Percentiles rank a stretch among this genome's conserved stretches.
phyloP scores from a whole-genome alignment of 2,113 vertebrate genomes.

The Lates calcarifer region DNA sequence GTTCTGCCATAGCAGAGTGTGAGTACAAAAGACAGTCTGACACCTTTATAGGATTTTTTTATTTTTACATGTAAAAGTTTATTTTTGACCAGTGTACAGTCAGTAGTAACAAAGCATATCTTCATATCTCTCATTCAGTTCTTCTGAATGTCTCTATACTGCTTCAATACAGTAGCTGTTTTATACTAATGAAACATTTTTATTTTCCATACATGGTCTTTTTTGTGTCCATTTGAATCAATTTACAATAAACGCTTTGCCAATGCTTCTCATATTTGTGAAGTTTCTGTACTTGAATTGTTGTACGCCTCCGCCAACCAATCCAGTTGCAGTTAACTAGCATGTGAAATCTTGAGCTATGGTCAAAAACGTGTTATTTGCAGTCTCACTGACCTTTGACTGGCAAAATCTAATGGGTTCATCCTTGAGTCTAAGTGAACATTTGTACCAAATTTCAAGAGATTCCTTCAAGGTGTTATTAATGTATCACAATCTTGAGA shows the following conservation, averaged over 20 bases:
- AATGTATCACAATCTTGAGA: too few relatives aligned
- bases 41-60: slow-evolving; percentile 3
- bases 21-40: neutral
- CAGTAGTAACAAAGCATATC: slow-evolving; percentile 13
- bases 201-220: slow-evolving; percentile 73
- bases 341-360: too few relatives aligned
- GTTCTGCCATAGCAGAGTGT: slow-evolving; percentile 8
- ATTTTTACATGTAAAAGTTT: slow-evolving; percentile 8
- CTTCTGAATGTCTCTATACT: slow-evolving; percentile 66
- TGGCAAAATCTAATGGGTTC: too few relatives aligned
- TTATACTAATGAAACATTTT: slow-evolving; percentile 77
- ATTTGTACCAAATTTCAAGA: too few relatives aligned
- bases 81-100: slow-evolving; percentile 21
- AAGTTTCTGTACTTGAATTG: neutral
- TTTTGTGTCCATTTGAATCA: slow-evolving; percentile 73
- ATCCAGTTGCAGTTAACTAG: too few relatives aligned
- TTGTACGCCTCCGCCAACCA: too few relatives aligned
- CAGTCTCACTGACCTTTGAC: too few relatives aligned
- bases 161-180: slow-evolving; percentile 53
- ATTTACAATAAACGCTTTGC: slow-evolving; percentile 83
- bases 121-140: slow-evolving; percentile 15
- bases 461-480: too few relatives aligned
- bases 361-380: too few relatives aligned
- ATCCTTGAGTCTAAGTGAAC: too few relatives aligned
- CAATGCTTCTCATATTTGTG: slow-evolving; percentile 28